These are phyloP conservation scores for Poecilus cupreus DNA, from an alignment of 2,888 invertebrate genomes.

Conservation along the genomic window DNA sequence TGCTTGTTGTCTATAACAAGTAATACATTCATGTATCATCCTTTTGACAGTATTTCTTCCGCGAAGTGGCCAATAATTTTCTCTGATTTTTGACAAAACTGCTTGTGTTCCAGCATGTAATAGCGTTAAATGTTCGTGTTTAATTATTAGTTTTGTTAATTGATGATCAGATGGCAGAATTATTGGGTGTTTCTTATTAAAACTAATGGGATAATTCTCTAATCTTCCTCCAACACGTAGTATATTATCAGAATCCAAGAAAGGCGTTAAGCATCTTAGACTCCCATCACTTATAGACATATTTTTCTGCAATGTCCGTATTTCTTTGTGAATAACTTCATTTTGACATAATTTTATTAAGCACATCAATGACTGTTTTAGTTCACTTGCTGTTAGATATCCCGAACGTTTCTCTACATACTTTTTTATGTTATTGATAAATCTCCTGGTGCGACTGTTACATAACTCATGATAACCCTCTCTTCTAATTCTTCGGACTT, in stretches of 20 bases:
- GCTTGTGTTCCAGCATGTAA: not conserved
- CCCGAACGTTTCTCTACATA: not conserved
- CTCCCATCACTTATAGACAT: not conserved
- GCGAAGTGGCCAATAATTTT: constrained; percentile 59
- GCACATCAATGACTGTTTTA: not conserved
- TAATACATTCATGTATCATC: constrained; percentile 51
- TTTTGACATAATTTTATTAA: not conserved
- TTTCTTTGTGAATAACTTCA: not conserved
- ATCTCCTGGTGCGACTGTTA: not conserved
- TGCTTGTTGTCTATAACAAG: constrained; percentile 24
- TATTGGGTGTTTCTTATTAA: not conserved
- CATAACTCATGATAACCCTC: no score
- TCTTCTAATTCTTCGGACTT: no score
- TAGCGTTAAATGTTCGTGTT: not conserved
- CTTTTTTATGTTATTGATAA: not conserved
- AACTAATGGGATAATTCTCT: not conserved
- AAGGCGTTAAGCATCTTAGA: not conserved
- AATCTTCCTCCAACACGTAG: constrained; percentile 17
- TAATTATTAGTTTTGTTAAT: not conserved
- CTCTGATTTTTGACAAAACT: not conserved
- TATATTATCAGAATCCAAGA: not conserved
- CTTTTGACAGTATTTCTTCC: constrained; percentile 57
- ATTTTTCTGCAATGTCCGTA: not conserved
- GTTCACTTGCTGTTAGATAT: not conserved
- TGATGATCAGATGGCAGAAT: not conserved